Base-by-base conservation (phyloP, 2,888 invertebrate species). In the Patella depressa region DNA sequence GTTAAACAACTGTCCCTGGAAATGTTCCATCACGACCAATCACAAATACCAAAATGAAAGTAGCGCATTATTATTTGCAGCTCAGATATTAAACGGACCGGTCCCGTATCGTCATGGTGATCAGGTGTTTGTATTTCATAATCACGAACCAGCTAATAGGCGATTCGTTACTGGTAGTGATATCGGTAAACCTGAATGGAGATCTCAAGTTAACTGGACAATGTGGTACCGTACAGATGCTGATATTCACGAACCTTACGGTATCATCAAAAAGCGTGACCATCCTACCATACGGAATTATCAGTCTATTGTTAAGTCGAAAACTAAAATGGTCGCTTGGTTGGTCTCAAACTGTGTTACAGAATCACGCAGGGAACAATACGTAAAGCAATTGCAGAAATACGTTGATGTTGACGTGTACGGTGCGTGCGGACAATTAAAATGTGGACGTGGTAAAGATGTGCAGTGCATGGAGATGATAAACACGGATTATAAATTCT, bases 1-100 rank as follows among this genome's bases (percentile, higher is more conserved):
- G 4, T 24, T 19, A 24, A 65, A 19, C 65, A 65, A 65, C 24
- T 65, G 65, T 65, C 65, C 65, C 12, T 65, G 12, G 19, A 9
- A 17, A 65, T 74, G 74, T 53, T 69, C n/a, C 24, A 53, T 69
- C 24, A 74, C 74, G n/a, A 74, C 74, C 29, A 74, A 74, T 45
- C 29, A 69, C 34, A 53, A 34, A 34, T 74, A 65, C 53, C 69
- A 74, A 19, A 53, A 53, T 11, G 24, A 45, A 65, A 74, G 74
- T 65, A 69, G 69, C 19, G 74, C 74, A n/a, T 53, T 74, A 19
- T 17, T 74, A 7, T 69, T 74, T 24, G 19, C 74, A 69, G 74
- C 74, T 4, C 34, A n/a, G 12, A 12, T 65, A n/a, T 2, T 65
- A 19, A 24, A 19, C 3, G 65, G 65, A 24, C 2, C 19, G 14